Conservation (phyloP, 2,113 vertebrate species). For the Pseudonaja textilis region DNA sequence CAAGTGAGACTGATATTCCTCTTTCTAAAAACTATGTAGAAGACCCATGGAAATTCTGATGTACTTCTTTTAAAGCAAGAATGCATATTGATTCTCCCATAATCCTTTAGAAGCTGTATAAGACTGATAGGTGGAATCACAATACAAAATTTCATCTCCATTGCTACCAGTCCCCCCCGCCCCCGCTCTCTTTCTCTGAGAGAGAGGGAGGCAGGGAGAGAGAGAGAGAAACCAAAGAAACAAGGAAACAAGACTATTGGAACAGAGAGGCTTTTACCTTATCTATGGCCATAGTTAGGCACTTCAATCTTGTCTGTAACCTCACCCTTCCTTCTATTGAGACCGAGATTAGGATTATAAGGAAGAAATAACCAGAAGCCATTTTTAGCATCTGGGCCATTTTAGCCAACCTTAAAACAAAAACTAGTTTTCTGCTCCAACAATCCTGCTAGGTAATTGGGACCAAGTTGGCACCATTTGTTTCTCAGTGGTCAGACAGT, state of each 20-base stretch:
- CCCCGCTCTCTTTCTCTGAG: too few species aligned
- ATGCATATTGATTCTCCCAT: not conserved
- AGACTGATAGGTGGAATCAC: not conserved
- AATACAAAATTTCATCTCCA: not conserved
- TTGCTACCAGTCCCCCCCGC: not conserved
- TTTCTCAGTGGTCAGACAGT: not conserved
- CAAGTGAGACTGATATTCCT: not conserved
- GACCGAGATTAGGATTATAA: not conserved
- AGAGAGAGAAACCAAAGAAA: not conserved
- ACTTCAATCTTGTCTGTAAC: not conserved
- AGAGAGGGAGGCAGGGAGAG: too few species aligned
- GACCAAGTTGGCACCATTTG: not conserved
- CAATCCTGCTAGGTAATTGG: not conserved
- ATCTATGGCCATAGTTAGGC: too few species aligned
- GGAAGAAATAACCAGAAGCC: not conserved
- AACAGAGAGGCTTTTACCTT: too few species aligned
- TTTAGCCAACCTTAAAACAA: not conserved
- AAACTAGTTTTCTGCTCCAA: not conserved
- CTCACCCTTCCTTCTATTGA: not conserved
- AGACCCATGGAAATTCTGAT: not conserved
- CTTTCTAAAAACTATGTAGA: not conserved
- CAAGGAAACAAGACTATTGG: not conserved
- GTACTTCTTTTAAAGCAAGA: not conserved
- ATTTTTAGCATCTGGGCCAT: too few species aligned
- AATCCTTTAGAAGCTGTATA: not conserved